These are phyloP conservation scores for Hirudinaria manillensis DNA, from an alignment of 2,888 invertebrate species.

Conservation along the genomic window DNA sequence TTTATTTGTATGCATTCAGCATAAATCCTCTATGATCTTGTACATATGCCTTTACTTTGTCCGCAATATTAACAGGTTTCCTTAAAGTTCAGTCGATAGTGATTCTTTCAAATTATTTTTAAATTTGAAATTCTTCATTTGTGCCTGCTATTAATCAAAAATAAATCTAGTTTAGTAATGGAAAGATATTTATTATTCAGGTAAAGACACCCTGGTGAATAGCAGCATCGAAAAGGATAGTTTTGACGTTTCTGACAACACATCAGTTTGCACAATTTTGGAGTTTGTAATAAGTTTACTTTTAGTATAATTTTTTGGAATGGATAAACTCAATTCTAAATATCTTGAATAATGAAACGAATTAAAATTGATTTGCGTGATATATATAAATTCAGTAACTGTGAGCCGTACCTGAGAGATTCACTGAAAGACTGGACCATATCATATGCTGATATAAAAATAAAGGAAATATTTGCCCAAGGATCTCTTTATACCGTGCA, in stretches of 20 bases:
- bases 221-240: conserved; percentile 29
- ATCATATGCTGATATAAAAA: conserved; percentile 49
- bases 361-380: background rate
- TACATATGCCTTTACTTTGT: no score
- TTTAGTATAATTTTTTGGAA: background rate
- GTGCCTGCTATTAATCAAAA: no score
- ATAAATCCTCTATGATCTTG: no score
- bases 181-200: conserved; percentile 1
- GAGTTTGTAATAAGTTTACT: conserved; percentile 9
- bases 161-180: no score
- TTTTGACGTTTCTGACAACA: conserved; percentile 21
- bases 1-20: no score
- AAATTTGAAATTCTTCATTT: no score
- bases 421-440: conserved; percentile 52
- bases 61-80: background rate
- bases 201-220: conserved; percentile 27
- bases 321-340: background rate
- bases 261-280: conserved; percentile 20
- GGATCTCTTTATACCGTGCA: conserved; percentile 38
- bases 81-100: no score
- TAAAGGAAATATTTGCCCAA: conserved; percentile 48
- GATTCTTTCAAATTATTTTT: no score
- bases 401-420: conserved; percentile 35
- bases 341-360: background rate
- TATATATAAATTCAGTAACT: conserved; percentile 10